Evolutionary conservation across 2,888 invertebrate genomes (phyloP).

Genomic region (Thymelicus lineola): DNA sequence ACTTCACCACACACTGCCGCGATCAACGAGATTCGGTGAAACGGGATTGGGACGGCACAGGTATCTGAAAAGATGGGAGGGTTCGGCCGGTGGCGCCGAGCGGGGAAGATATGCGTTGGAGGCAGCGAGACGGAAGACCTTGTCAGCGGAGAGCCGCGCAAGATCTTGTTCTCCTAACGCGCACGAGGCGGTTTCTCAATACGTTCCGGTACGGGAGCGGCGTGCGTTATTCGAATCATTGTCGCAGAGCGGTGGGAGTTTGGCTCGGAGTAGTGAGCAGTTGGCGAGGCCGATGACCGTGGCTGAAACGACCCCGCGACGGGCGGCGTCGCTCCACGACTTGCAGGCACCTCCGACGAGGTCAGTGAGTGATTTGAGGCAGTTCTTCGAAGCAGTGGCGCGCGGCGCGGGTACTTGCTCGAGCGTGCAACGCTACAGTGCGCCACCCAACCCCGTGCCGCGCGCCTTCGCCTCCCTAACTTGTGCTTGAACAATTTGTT

Average conservation of each 20-base stretch:
- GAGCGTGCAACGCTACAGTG: constrained; percentile 67
- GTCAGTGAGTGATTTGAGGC: constrained; percentile 88
- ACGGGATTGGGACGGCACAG: constrained; percentile 73
- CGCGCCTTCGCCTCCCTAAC: constrained; percentile 74
- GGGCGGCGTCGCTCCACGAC: constrained; percentile 89
- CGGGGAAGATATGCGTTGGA: constrained; percentile 73
- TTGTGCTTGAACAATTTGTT: constrained; percentile 65
- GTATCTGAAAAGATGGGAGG: constrained; percentile 79
- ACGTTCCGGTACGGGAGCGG: constrained; percentile 89
- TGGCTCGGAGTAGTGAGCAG: constrained; percentile 88
- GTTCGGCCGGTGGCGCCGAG: constrained; percentile 70
- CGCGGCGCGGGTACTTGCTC: constrained; percentile 67
- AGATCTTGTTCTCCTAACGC: constrained; percentile 79
- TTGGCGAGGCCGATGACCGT: constrained; percentile 68
- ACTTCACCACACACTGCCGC: constrained; percentile 76
- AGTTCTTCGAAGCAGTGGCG: constrained; percentile 88
- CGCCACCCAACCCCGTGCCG: constrained; percentile 66
- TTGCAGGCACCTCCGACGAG: constrained; percentile 82
- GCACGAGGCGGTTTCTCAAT: constrained; percentile 82
- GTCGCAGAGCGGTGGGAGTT: constrained; percentile 86
- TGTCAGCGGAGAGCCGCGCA: constrained; percentile 72
- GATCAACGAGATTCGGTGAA: constrained; percentile 69
- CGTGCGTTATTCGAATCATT: constrained; percentile 89
- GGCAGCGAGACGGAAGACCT: constrained; percentile 75
- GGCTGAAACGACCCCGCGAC: constrained; percentile 79